These are phyloP conservation scores for Triplophysa bombifrons DNA, from an alignment of 2,797 vertebrate species.

Conservation along the genomic window DNA sequence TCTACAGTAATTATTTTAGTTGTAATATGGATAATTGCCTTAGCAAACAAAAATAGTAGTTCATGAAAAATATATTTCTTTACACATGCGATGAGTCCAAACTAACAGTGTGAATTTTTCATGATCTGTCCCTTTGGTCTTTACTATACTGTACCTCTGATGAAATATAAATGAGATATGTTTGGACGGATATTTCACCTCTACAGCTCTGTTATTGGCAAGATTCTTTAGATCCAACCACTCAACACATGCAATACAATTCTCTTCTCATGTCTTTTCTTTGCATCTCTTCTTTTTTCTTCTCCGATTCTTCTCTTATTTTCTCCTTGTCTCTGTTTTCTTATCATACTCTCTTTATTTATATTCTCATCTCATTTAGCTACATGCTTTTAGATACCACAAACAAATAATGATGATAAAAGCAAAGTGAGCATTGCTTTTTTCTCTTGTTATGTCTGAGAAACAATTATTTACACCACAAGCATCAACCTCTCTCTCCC, in stretches of 20 bases:
- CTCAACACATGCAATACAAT: not conserved
- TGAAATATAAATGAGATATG: constrained; percentile 75
- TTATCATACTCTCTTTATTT: not conserved
- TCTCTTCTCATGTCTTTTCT: not conserved
- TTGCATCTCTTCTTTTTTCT: not conserved
- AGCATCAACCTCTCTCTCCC: constrained; percentile 42
- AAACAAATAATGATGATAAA: not conserved
- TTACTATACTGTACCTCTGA: constrained; percentile 63
- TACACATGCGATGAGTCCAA: constrained; percentile 56
- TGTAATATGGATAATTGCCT: not conserved
- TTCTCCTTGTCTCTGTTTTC: not conserved
- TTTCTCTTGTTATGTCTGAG: not conserved
- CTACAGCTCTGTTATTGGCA: not conserved
- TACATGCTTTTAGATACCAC: too few relatives aligned
- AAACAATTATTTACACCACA: constrained; percentile 48
- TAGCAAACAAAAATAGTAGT: constrained; percentile 23
- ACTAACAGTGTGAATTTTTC: constrained; percentile 74
- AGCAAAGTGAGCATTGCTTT: not conserved
- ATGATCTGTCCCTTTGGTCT: constrained; percentile 70
- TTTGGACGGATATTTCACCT: constrained; percentile 6
- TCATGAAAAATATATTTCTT: constrained; percentile 48
- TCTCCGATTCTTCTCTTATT: too few relatives aligned
- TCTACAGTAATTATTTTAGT: not conserved
- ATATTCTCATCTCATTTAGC: not conserved
- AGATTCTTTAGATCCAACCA: not conserved